These are phyloP conservation scores for Microcebus lehilahytsara DNA, from an alignment of 2,113 vertebrate genomes.

Conservation along the genomic window DNA sequence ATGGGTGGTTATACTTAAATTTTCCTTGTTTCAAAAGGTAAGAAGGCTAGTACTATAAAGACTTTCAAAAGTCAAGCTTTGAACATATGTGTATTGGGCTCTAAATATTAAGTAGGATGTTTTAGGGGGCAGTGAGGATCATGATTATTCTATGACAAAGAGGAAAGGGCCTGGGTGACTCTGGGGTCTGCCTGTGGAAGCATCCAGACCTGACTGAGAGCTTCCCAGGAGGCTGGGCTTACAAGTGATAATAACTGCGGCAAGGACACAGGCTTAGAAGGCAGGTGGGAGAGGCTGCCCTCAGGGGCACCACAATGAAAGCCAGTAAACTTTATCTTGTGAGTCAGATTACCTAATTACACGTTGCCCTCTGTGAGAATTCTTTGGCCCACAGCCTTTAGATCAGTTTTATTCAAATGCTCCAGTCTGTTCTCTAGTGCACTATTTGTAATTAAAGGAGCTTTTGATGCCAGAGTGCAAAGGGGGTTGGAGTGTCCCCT, in stretches of 20 bases:
- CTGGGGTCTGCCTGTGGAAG: background rate
- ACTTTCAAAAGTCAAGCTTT: background rate
- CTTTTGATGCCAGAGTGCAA: constrained; percentile 6
- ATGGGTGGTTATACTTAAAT: background rate
- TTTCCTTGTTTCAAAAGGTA: background rate
- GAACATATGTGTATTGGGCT: background rate
- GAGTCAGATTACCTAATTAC: constrained; percentile 63
- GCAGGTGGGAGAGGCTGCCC: background rate
- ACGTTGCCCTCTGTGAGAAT: constrained; percentile 27
- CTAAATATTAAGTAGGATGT: background rate
- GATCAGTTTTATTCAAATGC: constrained; percentile 51
- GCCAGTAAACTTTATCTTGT: constrained; percentile 2
- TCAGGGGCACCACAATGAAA: background rate
- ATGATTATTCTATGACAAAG: background rate
- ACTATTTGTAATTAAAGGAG: constrained; percentile 39
- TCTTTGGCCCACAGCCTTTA: constrained; percentile 50
- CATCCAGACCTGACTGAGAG: background rate
- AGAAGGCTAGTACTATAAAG: background rate
- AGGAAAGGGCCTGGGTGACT: background rate
- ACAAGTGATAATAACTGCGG: background rate
- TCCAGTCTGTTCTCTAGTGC: constrained; percentile 11
- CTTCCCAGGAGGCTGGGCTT: background rate
- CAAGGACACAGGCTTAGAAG: background rate
- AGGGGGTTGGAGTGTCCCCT: background rate
- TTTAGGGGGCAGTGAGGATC: background rate